A percentile compares a stretch with the other conserved stretches of the same genome.
These are phyloP conservation scores for Trachops cirrhosus DNA, from an alignment of 2,797 vertebrate species.

Conservation along the genomic window DNA sequence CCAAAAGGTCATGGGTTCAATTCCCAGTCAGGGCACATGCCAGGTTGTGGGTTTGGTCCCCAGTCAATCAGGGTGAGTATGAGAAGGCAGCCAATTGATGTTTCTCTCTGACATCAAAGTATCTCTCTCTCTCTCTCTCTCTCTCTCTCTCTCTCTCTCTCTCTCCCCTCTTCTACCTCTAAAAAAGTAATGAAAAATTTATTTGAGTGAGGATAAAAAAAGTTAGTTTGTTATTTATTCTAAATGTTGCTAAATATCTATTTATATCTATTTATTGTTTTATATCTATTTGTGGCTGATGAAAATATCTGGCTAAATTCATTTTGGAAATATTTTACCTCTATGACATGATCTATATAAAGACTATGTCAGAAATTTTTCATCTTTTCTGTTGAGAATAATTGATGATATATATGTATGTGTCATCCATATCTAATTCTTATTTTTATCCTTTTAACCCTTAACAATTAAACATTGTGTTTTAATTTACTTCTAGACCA, in stretches of 20 bases:
- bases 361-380: neutral
- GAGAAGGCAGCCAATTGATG: neutral
- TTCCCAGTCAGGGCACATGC: neutral
- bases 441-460: neutral
- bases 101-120: too few species aligned
- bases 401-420: neutral
- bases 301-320: slow-evolving; percentile 16
- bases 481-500: neutral
- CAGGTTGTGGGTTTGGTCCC: neutral
- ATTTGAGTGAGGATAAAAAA: neutral
- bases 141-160: neutral
- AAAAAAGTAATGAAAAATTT: neutral
- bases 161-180: neutral
- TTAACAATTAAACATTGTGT: neutral
- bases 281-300: neutral
- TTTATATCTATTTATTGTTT: too few species aligned
- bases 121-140: neutral
- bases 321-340: slow-evolving; percentile 17
- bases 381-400: slow-evolving; percentile 1
- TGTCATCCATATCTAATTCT: neutral
- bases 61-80: neutral
- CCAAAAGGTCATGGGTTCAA: neutral
- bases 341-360: neutral
- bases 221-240: neutral
- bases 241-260: slow-evolving; percentile 25